A percentile compares a stretch with the other conserved stretches of the same genome.
These are phyloP conservation scores for Trichonephila clavata DNA, from an alignment of 1,140 invertebrate species.

Conservation along the genomic window DNA sequence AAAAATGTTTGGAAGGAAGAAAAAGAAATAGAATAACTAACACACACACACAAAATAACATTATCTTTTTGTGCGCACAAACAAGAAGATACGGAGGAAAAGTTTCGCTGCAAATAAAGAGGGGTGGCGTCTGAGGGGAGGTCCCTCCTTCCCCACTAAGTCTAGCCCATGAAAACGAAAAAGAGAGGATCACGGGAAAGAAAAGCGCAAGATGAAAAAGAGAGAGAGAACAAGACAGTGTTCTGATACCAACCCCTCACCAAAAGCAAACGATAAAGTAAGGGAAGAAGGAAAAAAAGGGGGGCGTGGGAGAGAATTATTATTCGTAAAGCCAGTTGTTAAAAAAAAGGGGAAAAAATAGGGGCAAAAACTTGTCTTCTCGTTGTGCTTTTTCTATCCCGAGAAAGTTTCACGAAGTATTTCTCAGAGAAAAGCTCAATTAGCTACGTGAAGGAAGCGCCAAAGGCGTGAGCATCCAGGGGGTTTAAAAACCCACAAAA, in stretches of 20 bases:
- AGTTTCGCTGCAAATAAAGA: constrained; percentile 27
- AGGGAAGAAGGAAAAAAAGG: background rate
- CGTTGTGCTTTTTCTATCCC: background rate
- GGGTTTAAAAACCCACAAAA: constrained; percentile 41
- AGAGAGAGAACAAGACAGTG: background rate
- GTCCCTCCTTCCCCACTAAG: background rate
- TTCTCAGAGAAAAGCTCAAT: constrained; percentile 21
- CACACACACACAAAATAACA: background rate
- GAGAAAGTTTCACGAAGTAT: background rate
- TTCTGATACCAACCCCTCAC: constrained; percentile 8
- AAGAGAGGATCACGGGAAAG: constrained; percentile 1
- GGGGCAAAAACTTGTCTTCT: background rate
- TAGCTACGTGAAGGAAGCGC: constrained; percentile 11
- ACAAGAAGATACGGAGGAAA: constrained; percentile 34
- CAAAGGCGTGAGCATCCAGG: constrained; percentile 19
- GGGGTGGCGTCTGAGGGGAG: background rate
- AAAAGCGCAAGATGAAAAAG: background rate
- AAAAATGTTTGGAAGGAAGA: background rate
- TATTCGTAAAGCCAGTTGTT: constrained; percentile 19
- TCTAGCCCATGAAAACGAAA: constrained; percentile 1
- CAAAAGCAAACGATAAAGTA: constrained; percentile 38
- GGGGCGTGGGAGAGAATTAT: background rate
- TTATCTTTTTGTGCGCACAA: constrained; percentile 29
- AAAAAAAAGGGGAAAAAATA: background rate
- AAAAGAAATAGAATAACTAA: background rate